Evolutionary conservation across 2,113 vertebrate species (phyloP).

Genomic region (Microcebus griseorufus): DNA sequence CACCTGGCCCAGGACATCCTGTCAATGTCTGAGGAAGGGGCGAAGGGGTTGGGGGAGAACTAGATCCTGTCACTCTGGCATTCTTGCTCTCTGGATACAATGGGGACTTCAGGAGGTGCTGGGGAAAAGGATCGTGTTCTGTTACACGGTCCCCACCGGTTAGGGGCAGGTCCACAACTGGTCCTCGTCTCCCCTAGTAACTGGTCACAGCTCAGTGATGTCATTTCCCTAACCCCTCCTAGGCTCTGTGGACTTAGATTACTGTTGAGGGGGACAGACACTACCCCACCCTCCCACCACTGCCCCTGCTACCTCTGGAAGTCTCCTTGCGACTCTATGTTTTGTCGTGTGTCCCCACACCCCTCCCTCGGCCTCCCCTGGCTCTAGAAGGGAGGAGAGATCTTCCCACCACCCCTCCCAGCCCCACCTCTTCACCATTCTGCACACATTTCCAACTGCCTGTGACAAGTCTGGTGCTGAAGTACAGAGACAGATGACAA

Average conservation of each 20-base stretch:
- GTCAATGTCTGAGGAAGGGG: not conserved
- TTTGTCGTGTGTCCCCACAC: not conserved
- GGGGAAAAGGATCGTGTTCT: not conserved
- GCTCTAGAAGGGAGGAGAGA: not conserved
- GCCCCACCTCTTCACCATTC: not conserved
- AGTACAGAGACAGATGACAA: not conserved
- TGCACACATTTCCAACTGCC: not conserved
- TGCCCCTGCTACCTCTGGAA: not conserved
- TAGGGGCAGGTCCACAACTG: not conserved
- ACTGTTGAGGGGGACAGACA: not conserved
- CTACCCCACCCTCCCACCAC: no score
- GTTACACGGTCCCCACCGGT: not conserved
- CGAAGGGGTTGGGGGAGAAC: rapidly evolving
- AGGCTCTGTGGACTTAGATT: no score
- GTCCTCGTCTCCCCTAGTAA: not conserved
- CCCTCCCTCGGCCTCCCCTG: not conserved
- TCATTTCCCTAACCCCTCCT: not conserved
- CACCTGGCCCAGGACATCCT: not conserved
- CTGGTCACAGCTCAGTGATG: not conserved
- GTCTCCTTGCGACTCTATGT: not conserved
- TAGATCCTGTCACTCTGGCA: not conserved
- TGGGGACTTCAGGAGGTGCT: not conserved
- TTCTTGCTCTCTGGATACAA: not conserved
- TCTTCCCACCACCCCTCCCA: not conserved
- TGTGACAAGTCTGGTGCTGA: rapidly evolving